phyloP scores from a whole-genome alignment of 2,797 vertebrate species.

The Distichodus sexfasciatus region DNA sequence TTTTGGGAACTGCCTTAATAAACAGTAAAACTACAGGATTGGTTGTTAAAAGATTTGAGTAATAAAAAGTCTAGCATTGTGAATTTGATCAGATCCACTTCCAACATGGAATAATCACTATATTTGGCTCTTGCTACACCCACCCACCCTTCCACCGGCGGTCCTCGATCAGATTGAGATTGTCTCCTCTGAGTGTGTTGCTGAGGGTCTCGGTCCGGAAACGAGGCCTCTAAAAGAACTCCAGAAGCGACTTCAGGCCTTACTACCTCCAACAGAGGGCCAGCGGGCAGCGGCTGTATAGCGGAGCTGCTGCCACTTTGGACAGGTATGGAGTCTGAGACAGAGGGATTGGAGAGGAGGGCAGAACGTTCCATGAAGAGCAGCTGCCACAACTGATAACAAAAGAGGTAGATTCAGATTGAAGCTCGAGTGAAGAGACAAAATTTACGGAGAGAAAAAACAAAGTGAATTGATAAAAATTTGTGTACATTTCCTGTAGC shows the following conservation, averaged over 20 bases:
- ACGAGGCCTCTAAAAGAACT: slow-evolving; percentile 63
- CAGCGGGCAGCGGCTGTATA: slow-evolving; percentile 54
- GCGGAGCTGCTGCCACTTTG: slow-evolving; percentile 3
- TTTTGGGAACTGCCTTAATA: too few relatives aligned
- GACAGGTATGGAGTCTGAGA: slow-evolving; percentile 50
- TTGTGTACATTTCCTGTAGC: too few relatives aligned
- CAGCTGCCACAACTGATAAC: slow-evolving; percentile 80
- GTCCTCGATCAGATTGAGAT: slow-evolving; percentile 73
- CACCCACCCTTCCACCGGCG: slow-evolving; percentile 83
- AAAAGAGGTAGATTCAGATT: slow-evolving; percentile 2
- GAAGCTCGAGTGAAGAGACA: too few relatives aligned
- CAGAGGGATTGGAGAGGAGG: slow-evolving; percentile 67
- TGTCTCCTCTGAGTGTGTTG: slow-evolving; percentile 66
- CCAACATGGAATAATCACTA: background rate
- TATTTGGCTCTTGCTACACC: background rate
- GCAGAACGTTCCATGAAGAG: slow-evolving; percentile 77
- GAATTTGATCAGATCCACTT: too few relatives aligned
- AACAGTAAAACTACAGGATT: too few relatives aligned
- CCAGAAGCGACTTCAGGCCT: slow-evolving; percentile 13
- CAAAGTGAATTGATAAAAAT: too few relatives aligned
- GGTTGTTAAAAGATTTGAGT: too few relatives aligned
- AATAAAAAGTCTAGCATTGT: too few relatives aligned
- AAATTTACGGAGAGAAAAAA: too few relatives aligned
- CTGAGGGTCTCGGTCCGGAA: slow-evolving; percentile 62
- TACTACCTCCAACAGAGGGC: slow-evolving; percentile 56